These are phyloP conservation scores for Morelia viridis DNA, from an alignment of 2,797 vertebrate species.

Conservation along the genomic window DNA sequence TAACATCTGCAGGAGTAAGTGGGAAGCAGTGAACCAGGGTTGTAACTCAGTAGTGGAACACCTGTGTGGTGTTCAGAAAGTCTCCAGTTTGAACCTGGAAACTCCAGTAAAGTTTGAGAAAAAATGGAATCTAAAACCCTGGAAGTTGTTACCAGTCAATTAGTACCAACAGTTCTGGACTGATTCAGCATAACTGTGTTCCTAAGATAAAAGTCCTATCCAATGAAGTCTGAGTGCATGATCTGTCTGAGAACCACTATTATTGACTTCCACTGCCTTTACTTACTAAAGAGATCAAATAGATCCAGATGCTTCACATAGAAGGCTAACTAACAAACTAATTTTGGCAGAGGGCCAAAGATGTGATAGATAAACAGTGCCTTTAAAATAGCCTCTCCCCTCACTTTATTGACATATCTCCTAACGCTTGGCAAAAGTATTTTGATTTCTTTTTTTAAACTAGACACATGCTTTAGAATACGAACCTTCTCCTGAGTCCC, in stretches of 20 bases:
- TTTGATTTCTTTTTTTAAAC: background rate
- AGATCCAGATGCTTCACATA: background rate
- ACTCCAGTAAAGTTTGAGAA: background rate
- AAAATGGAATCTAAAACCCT: background rate
- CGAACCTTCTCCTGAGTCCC: background rate
- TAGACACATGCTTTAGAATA: background rate
- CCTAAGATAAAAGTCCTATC: background rate
- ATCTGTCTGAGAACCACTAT: background rate
- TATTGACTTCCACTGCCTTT: background rate
- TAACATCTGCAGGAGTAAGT: background rate
- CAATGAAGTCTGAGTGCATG: background rate
- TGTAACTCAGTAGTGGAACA: background rate
- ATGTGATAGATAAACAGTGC: background rate
- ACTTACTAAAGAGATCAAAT: background rate
- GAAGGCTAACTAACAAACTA: background rate
- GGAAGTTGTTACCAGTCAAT: background rate
- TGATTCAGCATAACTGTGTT: background rate
- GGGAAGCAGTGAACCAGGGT: background rate
- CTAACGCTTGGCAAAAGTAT: background rate
- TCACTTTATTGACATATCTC: background rate
- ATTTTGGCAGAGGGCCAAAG: background rate
- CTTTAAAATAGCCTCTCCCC: background rate
- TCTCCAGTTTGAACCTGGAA: background rate
- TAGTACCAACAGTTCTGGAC: background rate
- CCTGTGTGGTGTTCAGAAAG: background rate